Evolutionary conservation across 2,797 vertebrate genomes (phyloP).

Genomic region (Sorex maritimensis): DNA sequence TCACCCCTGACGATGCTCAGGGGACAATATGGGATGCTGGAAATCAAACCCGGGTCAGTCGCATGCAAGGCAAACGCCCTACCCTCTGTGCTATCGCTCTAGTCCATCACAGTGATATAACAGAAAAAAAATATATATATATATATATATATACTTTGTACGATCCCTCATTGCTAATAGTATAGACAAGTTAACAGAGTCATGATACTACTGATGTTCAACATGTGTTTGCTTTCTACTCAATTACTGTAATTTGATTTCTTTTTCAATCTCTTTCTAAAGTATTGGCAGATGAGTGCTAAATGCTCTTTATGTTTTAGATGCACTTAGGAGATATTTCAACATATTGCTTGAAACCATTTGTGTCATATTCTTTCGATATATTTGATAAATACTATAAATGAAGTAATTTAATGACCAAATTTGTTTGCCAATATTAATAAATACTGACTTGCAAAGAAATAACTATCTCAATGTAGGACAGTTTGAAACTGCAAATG

Average conservation of each 20-base stretch:
- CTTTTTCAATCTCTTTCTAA: conserved; percentile 10
- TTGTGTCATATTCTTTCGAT: background rate
- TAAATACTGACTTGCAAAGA: background rate
- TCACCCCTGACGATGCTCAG: too few relatives aligned
- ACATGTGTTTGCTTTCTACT: conserved; percentile 28
- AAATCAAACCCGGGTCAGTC: too few relatives aligned
- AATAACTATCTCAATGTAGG: conserved; percentile 1
- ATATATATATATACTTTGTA: background rate
- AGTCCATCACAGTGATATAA: background rate
- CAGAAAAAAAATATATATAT: conserved; percentile 4
- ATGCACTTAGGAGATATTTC: conserved; percentile 5
- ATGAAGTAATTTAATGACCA: conserved; percentile 39
- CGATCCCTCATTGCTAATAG: conserved; percentile 12
- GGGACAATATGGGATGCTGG: too few relatives aligned
- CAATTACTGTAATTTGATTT: conserved; percentile 34
- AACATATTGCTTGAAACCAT: conserved; percentile 23
- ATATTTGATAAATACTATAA: conserved; percentile 20
- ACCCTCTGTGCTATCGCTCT: too few relatives aligned
- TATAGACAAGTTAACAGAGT: background rate
- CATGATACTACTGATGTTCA: background rate
- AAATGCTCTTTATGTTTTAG: background rate
- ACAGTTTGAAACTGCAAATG: background rate
- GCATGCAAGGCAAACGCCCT: too few relatives aligned
- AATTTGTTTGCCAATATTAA: conserved; percentile 29
- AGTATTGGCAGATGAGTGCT: background rate